Evolutionary conservation across 1,140 invertebrate genomes (phyloP).

Genomic region (Antheraea mylitta): DNA sequence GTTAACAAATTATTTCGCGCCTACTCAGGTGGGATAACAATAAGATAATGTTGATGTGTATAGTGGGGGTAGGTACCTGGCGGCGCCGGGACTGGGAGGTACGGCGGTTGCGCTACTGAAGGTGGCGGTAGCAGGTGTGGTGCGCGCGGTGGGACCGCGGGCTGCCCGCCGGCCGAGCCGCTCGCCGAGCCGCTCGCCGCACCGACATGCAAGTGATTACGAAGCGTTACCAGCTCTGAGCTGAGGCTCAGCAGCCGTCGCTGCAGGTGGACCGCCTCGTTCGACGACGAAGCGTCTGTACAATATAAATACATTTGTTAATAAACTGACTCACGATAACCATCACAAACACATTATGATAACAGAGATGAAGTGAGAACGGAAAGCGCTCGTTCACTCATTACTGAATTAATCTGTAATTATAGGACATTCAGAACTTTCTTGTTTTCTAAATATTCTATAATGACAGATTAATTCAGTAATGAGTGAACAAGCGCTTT

Average conservation of each 20-base stretch:
- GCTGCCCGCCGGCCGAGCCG: slow-evolving; percentile 35
- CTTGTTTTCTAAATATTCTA: no score
- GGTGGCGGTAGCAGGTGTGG: slow-evolving; percentile 46
- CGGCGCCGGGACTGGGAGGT: slow-evolving; percentile 42
- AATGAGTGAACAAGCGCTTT: no score
- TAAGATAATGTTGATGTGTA: no score
- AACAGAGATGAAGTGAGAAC: no score
- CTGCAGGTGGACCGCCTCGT: slow-evolving; percentile 94
- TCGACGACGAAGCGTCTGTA: slow-evolving; percentile 94
- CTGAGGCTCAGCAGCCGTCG: slow-evolving; percentile 92
- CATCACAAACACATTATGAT: no score
- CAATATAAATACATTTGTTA: slow-evolving; percentile 27
- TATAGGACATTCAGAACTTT: no score
- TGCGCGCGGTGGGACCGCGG: slow-evolving; percentile 72
- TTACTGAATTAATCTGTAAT: no score
- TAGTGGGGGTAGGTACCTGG: slow-evolving; percentile 18
- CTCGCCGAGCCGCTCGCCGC: slow-evolving; percentile 40
- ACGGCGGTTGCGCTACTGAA: slow-evolving; percentile 60
- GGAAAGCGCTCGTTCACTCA: no score
- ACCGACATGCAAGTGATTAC: slow-evolving; percentile 89
- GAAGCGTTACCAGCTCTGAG: slow-evolving; percentile 92
- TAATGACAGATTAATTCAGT: no score
- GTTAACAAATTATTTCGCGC: no score
- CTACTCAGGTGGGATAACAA: no score
- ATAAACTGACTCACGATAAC: no score